Percentiles rank a stretch among this genome's conserved stretches.
phyloP scores from a whole-genome alignment of 2,888 invertebrate species.

The Palloptera scutellata region DNA sequence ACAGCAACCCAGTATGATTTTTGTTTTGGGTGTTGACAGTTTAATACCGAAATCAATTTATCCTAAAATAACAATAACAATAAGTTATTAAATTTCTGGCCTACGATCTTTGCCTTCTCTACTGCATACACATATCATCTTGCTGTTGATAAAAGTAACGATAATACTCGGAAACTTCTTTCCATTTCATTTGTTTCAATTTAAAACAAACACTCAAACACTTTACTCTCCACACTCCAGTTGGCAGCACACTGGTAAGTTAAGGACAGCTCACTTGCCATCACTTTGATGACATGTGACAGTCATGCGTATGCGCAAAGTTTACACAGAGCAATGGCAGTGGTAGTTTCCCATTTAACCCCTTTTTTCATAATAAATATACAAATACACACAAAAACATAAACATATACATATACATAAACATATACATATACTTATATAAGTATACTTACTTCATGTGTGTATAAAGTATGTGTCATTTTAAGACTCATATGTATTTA shows the following conservation, averaged over 20 bases:
- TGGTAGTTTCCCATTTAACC: conserved; percentile 29
- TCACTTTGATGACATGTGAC: conserved; percentile 36
- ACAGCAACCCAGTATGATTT: conserved; percentile 18
- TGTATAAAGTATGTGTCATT: background rate
- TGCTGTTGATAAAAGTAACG: background rate
- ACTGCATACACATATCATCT: background rate
- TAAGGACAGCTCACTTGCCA: background rate
- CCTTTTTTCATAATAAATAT: conserved; percentile 13
- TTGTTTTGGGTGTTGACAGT: no score
- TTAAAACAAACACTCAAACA: conserved; percentile 43
- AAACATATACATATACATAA: background rate
- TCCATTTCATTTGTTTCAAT: conserved; percentile 54
- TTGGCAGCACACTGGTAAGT: no score
- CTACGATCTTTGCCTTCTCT: no score
- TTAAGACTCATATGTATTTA: background rate
- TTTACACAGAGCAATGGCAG: conserved; percentile 23
- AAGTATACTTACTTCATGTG: conserved; percentile 7
- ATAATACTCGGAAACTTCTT: conserved; percentile 4
- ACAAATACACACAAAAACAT: background rate
- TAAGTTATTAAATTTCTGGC: conserved; percentile 20
- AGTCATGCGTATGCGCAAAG: conserved; percentile 27
- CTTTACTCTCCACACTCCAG: no score
- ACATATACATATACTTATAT: background rate
- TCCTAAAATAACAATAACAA: conserved; percentile 30
- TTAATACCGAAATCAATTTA: conserved; percentile 16